Conservation (phyloP, 2,113 vertebrate species). For the Pantherophis guttatus region DNA sequence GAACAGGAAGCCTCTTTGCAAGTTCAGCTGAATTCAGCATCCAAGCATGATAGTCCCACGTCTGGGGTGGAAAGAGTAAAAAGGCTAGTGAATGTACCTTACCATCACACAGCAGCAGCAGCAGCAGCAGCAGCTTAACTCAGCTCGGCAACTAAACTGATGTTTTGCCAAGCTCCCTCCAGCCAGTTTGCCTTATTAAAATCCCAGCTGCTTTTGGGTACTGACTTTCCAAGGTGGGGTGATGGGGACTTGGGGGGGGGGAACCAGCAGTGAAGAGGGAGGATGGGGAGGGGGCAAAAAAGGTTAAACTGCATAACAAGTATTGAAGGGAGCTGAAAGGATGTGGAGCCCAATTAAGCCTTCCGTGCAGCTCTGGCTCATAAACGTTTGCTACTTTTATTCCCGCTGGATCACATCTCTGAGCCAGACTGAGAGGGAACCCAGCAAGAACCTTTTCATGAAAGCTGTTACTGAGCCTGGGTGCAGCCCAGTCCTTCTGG, state of each 20-base stretch:
- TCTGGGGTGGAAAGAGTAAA: background rate
- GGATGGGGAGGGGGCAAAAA: conserved; percentile 57
- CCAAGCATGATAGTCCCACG: conserved; percentile 3
- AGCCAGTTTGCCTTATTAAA: conserved; percentile 62
- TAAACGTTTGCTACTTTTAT: conserved; percentile 69
- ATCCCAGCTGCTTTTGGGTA: conserved; percentile 62
- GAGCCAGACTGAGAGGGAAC: conserved; percentile 72
- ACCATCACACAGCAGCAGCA: conserved; percentile 5
- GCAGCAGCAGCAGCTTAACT: conserved; percentile 58
- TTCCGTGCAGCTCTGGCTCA: conserved; percentile 63
- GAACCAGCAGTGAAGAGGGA: conserved; percentile 55
- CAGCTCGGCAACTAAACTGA: conserved; percentile 55
- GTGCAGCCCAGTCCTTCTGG: conserved; percentile 72
- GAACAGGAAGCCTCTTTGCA: background rate
- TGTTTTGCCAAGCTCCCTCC: conserved; percentile 62
- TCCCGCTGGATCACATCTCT: conserved; percentile 71
- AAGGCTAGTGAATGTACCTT: conserved; percentile 13
- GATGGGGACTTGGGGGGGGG: conserved; percentile 40
- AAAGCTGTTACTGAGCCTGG: conserved; percentile 66
- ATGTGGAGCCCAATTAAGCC: conserved; percentile 82
- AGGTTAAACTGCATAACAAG: conserved; percentile 81
- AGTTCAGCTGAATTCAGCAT: conserved; percentile 33
- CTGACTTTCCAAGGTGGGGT: conserved; percentile 46
- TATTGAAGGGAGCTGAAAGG: conserved; percentile 72
- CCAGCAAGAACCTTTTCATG: conserved; percentile 73